phyloP scores from a whole-genome alignment of 2,888 invertebrate genomes.

The Branchellion lobata region DNA sequence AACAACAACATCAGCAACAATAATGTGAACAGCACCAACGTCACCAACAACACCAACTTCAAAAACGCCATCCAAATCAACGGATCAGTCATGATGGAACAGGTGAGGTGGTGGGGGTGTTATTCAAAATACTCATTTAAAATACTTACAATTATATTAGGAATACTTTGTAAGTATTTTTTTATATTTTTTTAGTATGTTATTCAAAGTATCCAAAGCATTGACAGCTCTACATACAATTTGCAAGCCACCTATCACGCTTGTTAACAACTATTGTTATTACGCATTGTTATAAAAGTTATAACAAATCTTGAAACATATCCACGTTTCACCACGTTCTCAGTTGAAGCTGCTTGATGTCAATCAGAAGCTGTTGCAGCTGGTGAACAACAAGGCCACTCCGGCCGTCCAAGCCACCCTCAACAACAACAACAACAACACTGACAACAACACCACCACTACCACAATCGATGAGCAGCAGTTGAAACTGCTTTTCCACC shows the following conservation, averaged over 20 bases:
- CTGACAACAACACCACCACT: background rate
- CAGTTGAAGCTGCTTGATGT: slow-evolving; percentile 16
- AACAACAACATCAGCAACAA: background rate
- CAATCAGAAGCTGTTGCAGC: slow-evolving; percentile 33
- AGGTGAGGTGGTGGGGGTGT: too few relatives aligned
- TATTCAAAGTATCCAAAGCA: too few relatives aligned
- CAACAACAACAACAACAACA: slow-evolving; percentile 6
- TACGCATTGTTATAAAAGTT: too few relatives aligned
- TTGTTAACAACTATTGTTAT: too few relatives aligned
- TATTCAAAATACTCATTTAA: too few relatives aligned
- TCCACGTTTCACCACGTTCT: too few relatives aligned
- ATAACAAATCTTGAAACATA: too few relatives aligned
- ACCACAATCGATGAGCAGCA: background rate
- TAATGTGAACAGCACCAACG: background rate
- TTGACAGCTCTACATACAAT: too few relatives aligned
- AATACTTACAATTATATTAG: too few relatives aligned
- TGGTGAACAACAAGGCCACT: slow-evolving; percentile 18
- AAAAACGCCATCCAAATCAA: slow-evolving; percentile 2
- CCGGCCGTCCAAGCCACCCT: background rate
- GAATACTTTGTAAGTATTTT: too few relatives aligned
- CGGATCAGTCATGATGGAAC: background rate
- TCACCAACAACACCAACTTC: background rate
- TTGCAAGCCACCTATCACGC: too few relatives aligned
- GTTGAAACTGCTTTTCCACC: background rate
- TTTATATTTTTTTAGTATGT: too few relatives aligned